Base-by-base conservation (phyloP, 2,113 vertebrate species). In the Oncorhynchus masou region DNA sequence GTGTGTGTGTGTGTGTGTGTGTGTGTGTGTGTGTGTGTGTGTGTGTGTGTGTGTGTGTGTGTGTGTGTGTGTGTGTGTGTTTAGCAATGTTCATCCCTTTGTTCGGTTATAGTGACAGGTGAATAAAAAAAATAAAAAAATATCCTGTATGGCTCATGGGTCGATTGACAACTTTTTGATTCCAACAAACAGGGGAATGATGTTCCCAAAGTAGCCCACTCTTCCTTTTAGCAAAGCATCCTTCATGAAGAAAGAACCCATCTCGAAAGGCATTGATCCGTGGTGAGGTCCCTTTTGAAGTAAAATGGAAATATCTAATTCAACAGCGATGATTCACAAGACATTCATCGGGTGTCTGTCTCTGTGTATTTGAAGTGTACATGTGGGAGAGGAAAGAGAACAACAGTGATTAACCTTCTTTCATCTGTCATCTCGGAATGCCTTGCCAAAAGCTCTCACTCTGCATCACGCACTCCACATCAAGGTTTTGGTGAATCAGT, bases 341-440 rank as follows among this genome's bases (percentile, higher is more conserved):
- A 45, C 39, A 45, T 11, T 45, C 9, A 11, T 45, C 39, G 8
- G 39, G 39, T 45, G 9, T 45, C 39, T 45, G 73, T 68, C 34
- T 76, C 69, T 72, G 27, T 22, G 25, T 60, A 45, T 67, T 73
- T 72, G 66, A 75, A 76, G 74, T 45, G 39, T 45, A 45, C 51
- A 70, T n/a, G 25, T n/a, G 25, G 22, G 25, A 25, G 62, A 24
- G 22, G 27, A 72, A 11, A 75, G 66, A 29, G 75, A 67, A 82
- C 68, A 71, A 73, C 69, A 73, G 45, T 24, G 20, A 60, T 25
- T 29, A 49, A 19, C 24, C 39, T 45, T 39, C 73, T 75, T 82
- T 82, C 70, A 82, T 79, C 74, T 79, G 68, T 60, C 62, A 49
- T 24, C 16, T 60, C 31, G 74, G 34, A 68, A 29, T 67, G 6